These are phyloP conservation scores for Clarias gariepinus DNA, from an alignment of 2,113 vertebrate species.

Conservation along the genomic window DNA sequence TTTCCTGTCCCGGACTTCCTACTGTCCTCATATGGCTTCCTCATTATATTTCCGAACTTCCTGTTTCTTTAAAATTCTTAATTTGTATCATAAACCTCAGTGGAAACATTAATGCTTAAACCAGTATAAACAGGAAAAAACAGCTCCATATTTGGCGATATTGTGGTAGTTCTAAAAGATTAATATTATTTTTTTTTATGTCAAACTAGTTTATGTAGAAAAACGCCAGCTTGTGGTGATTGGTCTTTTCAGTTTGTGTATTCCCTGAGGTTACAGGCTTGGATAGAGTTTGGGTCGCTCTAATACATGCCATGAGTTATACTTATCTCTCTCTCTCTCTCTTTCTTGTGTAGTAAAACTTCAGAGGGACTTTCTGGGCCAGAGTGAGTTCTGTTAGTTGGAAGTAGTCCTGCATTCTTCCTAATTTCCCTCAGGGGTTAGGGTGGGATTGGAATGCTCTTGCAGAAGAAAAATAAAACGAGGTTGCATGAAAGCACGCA, in stretches of 20 bases:
- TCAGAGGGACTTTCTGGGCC: background rate
- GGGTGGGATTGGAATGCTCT: conserved; percentile 17
- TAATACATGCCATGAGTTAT: background rate
- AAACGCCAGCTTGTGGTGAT: background rate
- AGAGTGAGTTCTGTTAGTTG: background rate
- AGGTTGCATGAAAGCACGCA: background rate
- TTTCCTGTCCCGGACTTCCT: conserved; percentile 30
- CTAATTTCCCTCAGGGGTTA: background rate
- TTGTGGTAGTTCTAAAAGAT: background rate
- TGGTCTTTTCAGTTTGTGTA: background rate
- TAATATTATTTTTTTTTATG: background rate
- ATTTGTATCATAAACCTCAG: conserved; percentile 1
- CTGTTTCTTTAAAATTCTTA: conserved; percentile 43
- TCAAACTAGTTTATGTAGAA: background rate
- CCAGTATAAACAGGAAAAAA: background rate
- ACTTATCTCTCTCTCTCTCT: background rate
- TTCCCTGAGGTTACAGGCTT: background rate
- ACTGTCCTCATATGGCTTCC: conserved; percentile 37
- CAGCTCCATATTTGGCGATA: background rate
- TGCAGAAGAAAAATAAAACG: background rate
- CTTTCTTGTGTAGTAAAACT: background rate
- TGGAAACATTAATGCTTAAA: conserved; percentile 9
- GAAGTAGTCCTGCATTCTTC: conserved; percentile 21
- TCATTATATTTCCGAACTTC: conserved; percentile 35
- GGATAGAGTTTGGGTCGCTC: background rate